Evolutionary conservation across 1,140 invertebrate species (phyloP).

Genomic region (Bombyx mandarina): DNA sequence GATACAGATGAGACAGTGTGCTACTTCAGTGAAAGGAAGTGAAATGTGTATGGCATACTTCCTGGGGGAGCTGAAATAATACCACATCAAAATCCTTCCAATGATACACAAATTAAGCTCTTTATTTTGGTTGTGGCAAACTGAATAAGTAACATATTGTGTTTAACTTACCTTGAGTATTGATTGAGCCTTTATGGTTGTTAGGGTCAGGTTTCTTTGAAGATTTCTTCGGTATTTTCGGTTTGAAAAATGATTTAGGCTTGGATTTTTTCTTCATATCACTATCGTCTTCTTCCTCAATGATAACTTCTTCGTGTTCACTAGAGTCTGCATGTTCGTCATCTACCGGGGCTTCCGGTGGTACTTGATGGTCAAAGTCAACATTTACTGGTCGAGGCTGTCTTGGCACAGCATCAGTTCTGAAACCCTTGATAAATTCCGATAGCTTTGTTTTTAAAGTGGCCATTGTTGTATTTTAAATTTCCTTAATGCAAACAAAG

Average conservation of each 20-base stretch:
- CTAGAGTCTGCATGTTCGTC: conserved; percentile 19
- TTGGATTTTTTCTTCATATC: conserved; percentile 25
- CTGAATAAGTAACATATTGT: too few species aligned
- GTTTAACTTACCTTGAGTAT: conserved; percentile 35
- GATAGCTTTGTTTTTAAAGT: conserved; percentile 34
- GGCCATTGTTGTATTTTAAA: conserved; percentile 22
- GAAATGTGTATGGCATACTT: too few species aligned
- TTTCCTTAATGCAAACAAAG: background rate
- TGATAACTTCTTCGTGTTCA: conserved; percentile 30
- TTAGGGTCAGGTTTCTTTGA: conserved; percentile 17
- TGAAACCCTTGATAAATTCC: conserved; percentile 44
- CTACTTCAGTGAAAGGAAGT: too few species aligned
- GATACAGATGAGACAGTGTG: too few species aligned
- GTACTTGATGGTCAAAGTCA: background rate
- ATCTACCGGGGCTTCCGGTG: conserved; percentile 17
- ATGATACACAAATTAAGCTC: too few species aligned
- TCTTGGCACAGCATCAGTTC: conserved; percentile 49
- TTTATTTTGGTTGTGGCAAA: too few species aligned
- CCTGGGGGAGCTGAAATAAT: too few species aligned
- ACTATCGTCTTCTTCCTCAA: conserved; percentile 21
- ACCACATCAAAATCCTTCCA: too few species aligned
- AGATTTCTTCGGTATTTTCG: conserved; percentile 25
- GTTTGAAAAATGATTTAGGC: background rate
- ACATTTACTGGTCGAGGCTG: conserved; percentile 28
- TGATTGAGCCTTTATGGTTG: conserved; percentile 26